A percentile compares a stretch with the other conserved stretches of the same genome.
These are phyloP conservation scores for Danio rerio DNA, from an alignment of 2,113 vertebrate genomes.

Conservation along the genomic window GRCz12tu NC_133192.1:33843501-33844000, in stretches of 20 bases:
- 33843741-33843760: not conserved
- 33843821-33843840: not conserved
- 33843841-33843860: not conserved
- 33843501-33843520: too few relatives aligned
- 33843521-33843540: too few relatives aligned
- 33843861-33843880: not conserved
- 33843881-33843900: slow-evolving; percentile 4
- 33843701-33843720: too few relatives aligned
- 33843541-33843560: too few relatives aligned
- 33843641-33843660: too few relatives aligned
- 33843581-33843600: too few relatives aligned
- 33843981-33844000: slow-evolving; percentile 40
- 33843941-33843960: slow-evolving; percentile 11
- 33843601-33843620: too few relatives aligned
- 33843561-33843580: too few relatives aligned
- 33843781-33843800: not conserved
- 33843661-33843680: too few relatives aligned
- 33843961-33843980: not conserved
- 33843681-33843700: too few relatives aligned
- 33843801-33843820: not conserved
- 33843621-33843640: too few relatives aligned
- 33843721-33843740: too few relatives aligned
- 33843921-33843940: not conserved
- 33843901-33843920: not conserved
- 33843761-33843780: not conserved